Conservation (phyloP, 2,113 vertebrate species). For the Notothenia rossii region DNA sequence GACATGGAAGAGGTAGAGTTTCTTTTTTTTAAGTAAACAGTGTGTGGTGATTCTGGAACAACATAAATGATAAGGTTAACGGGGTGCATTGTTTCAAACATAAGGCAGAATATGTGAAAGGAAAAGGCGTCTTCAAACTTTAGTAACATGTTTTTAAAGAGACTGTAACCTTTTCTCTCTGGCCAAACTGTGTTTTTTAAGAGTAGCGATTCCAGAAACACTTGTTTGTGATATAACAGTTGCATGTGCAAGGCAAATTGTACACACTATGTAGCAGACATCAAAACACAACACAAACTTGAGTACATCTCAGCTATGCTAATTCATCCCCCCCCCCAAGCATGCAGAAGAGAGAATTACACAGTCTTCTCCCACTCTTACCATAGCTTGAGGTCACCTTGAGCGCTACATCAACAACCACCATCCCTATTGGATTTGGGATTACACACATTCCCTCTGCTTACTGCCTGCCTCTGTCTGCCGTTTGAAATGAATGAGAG, state of each 20-base stretch:
- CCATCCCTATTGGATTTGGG: slow-evolving; percentile 67
- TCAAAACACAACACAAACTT: slow-evolving; percentile 21
- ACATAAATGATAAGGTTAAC: background rate
- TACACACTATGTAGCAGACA: slow-evolving; percentile 31
- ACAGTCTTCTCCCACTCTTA: slow-evolving; percentile 58
- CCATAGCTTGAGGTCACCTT: slow-evolving; percentile 74
- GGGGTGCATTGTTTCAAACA: background rate
- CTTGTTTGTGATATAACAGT: slow-evolving; percentile 19
- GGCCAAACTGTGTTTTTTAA: slow-evolving; percentile 3
- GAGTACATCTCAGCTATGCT: slow-evolving; percentile 54
- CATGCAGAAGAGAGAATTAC: slow-evolving; percentile 65
- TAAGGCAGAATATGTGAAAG: background rate
- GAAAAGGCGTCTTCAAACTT: background rate
- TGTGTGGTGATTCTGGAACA: background rate
- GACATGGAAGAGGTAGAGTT: slow-evolving; percentile 93
- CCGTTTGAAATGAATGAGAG: slow-evolving; percentile 46
- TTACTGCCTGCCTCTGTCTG: slow-evolving; percentile 51
- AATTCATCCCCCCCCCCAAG: slow-evolving; percentile 45
- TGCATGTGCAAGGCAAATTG: slow-evolving; percentile 24
- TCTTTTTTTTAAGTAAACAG: background rate
- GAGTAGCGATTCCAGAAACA: background rate
- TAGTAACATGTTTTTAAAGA: background rate
- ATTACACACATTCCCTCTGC: slow-evolving; percentile 67
- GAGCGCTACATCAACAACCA: slow-evolving; percentile 59
- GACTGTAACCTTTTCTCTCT: background rate